Conservation (phyloP, 2,113 vertebrate species). For the Lucifuga dentata region DNA sequence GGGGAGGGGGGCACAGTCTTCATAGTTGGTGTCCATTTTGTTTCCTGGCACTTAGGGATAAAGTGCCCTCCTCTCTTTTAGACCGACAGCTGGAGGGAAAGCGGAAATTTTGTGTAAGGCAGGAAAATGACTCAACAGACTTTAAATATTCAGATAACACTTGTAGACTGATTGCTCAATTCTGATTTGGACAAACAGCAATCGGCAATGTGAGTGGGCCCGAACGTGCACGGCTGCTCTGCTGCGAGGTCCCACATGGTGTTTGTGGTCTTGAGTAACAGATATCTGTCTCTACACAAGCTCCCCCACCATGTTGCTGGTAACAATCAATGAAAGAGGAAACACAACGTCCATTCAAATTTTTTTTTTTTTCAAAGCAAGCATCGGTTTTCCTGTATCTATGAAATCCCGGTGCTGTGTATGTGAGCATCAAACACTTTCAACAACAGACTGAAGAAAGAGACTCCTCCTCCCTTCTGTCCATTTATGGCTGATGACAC, state of each 20-base stretch:
- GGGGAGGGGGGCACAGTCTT: constrained; percentile 64
- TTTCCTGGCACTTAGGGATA: constrained; percentile 77
- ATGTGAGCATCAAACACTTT: constrained; percentile 41
- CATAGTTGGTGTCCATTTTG: constrained; percentile 80
- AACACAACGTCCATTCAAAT: constrained; percentile 47
- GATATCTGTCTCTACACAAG: constrained; percentile 42
- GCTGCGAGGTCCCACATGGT: constrained; percentile 42
- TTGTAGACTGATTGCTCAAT: constrained; percentile 27
- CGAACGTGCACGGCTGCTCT: constrained; percentile 32
- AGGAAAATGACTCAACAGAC: constrained; percentile 77
- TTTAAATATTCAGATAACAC: constrained; percentile 72
- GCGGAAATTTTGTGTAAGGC: constrained; percentile 83
- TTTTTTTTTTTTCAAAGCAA: constrained; percentile 28
- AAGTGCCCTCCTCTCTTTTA: constrained; percentile 77
- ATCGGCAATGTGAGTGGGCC: constrained; percentile 4
- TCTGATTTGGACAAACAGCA: constrained; percentile 39
- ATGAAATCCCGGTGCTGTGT: constrained; percentile 38
- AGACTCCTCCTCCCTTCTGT: constrained; percentile 45
- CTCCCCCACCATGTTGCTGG: constrained; percentile 54
- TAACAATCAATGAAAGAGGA: constrained; percentile 50
- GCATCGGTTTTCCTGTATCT: constrained; percentile 25
- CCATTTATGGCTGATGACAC: constrained; percentile 34
- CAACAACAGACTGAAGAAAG: constrained; percentile 22
- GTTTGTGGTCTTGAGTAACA: constrained; percentile 50
- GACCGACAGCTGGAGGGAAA: constrained; percentile 85